phyloP scores from a whole-genome alignment of 2,113 vertebrate genomes.

The Eretmochelys imbricata region DNA sequence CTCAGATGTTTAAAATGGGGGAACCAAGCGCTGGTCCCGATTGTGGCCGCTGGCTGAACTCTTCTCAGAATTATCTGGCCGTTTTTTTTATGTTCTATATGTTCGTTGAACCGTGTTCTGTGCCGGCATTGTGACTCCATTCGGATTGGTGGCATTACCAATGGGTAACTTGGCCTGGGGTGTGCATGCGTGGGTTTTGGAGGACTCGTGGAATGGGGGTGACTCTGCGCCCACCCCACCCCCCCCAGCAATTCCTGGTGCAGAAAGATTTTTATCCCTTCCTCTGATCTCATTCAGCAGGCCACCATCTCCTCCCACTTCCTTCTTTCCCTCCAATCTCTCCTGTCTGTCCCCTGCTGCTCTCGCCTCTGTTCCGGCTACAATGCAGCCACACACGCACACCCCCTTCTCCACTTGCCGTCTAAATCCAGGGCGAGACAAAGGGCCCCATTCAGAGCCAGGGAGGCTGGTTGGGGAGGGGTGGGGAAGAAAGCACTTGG shows the following conservation, averaged over 20 bases:
- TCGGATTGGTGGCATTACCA: neutral
- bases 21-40: neutral
- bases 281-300: neutral
- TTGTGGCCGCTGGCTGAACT: neutral
- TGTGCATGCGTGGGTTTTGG: neutral
- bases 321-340: neutral
- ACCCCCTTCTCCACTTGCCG: neutral
- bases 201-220: neutral
- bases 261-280: neutral
- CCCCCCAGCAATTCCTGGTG: neutral
- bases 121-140: neutral
- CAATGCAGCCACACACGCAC: neutral
- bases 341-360: neutral
- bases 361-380: neutral
- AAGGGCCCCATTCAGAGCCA: neutral
- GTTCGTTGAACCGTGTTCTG: neutral
- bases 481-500: neutral
- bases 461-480: neutral
- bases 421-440: neutral
- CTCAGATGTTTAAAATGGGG: neutral
- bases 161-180: too few species aligned
- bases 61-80: rapidly evolving
- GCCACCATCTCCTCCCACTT: neutral
- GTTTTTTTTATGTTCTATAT: too few species aligned
- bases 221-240: neutral